Evolutionary conservation across 2,888 invertebrate genomes (phyloP).

Genomic region (Cephonodes hylas): DNA sequence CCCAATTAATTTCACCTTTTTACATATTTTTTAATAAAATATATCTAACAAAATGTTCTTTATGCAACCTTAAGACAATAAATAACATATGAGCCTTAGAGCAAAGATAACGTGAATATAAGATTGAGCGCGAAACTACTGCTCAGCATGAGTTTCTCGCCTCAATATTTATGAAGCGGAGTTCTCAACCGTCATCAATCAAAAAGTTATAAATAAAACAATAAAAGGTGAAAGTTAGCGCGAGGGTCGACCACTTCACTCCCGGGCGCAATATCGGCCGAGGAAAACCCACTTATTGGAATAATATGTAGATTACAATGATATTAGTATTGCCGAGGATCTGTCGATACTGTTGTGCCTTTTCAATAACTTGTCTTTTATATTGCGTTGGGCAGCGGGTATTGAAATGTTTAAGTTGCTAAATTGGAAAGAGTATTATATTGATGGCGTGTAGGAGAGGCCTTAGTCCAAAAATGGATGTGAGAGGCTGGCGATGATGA

Average conservation of each 20-base stretch:
- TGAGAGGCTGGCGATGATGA: too few species aligned
- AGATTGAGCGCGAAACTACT: constrained; percentile 53
- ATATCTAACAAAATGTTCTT: neutral
- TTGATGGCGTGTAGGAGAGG: too few species aligned
- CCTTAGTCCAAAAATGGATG: too few species aligned
- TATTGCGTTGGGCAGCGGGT: neutral
- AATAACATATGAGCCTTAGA: constrained; percentile 9
- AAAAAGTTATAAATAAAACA: constrained; percentile 82
- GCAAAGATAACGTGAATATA: constrained; percentile 24
- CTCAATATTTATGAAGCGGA: constrained; percentile 80
- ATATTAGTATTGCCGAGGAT: constrained; percentile 68
- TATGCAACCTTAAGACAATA: neutral
- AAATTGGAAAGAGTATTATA: neutral
- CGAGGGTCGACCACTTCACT: constrained; percentile 67
- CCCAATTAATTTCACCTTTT: too few species aligned
- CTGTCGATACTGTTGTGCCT: constrained; percentile 57
- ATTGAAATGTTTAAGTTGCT: neutral
- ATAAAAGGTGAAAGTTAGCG: constrained; percentile 79
- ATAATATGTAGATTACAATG: constrained; percentile 79
- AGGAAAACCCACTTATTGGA: constrained; percentile 77
- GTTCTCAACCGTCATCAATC: constrained; percentile 77
- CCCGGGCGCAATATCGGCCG: constrained; percentile 67
- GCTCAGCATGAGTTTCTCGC: constrained; percentile 58
- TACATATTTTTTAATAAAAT: too few species aligned
- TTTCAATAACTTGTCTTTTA: constrained; percentile 49